Conservation (phyloP, 2,113 vertebrate species). For the Galbula dea region DNA sequence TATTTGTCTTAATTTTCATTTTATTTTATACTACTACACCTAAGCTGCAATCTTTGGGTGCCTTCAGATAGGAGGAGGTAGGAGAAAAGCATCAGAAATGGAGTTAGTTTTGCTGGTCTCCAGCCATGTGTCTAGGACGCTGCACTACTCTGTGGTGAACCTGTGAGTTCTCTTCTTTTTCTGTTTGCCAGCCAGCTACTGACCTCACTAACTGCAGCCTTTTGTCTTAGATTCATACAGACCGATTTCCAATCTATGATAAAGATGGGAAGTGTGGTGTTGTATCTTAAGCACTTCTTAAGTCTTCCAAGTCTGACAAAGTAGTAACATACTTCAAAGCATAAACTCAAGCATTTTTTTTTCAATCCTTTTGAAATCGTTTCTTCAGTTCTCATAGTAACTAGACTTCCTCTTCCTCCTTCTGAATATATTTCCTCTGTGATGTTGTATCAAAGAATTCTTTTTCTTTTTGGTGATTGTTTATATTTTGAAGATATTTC, state of each 20-base stretch:
- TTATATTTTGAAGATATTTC: conserved; percentile 56
- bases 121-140: too few relatives aligned
- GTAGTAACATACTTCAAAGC: conserved; percentile 13
- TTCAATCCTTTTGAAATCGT: conserved; percentile 10
- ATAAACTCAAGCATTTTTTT: not conserved
- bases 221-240: not conserved
- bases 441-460: conserved; percentile 45
- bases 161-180: not conserved
- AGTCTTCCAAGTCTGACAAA: conserved; percentile 5
- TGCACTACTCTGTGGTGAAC: not conserved
- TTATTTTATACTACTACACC: not conserved
- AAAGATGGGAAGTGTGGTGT: not conserved
- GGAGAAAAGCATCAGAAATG: not conserved
- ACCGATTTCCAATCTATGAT: not conserved
- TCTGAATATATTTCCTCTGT: conserved; percentile 60
- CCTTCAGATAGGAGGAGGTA: not conserved
- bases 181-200: not conserved
- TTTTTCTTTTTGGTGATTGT: conserved; percentile 50
- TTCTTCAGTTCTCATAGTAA: conserved; percentile 34
- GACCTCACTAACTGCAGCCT: accelerated
- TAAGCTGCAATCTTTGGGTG: not conserved
- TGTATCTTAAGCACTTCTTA: not conserved
- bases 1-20: not conserved
- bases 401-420: conserved; percentile 41
- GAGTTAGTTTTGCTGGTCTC: not conserved